Base-by-base conservation (phyloP, 2,888 invertebrate species). In the Octodonta nipae region DNA sequence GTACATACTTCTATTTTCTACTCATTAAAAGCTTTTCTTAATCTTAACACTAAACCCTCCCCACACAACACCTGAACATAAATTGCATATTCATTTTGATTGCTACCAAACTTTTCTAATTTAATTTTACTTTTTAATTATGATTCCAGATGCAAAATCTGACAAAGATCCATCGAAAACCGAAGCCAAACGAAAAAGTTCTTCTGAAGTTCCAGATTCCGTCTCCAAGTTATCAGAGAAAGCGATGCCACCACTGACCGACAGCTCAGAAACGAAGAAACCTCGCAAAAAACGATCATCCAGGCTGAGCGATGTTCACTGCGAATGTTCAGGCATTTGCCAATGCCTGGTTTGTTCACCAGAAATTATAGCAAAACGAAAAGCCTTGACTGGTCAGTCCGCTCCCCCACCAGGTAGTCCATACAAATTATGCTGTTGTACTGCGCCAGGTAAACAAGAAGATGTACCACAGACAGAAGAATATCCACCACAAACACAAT, bases 161-260 rank as follows among this genome's bases (percentile, higher is more conserved):
- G 26, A 27, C n/a, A 27, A 34, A 25, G 26, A 29, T 11, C 4
- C 15, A 11, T 26, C 26, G 10, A 31, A 36, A 20, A 33, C 34
- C 13, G 26, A 42, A 29, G 10, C 13, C 2, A 30, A 27, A 25
- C 24, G 35, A n/a, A 38, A 35, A 33, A 27, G 15, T 2, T 36
- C 42, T 2, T 41, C 36, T 2, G 48, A 48, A 35, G 48, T 46
- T 4, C 47, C 47, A 4, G 35, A 40, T 5, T 44, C 42, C 13
- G 45, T 44, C 5, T 46, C 42, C 3, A 32, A 46, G 26, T 27
- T 46, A 10, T 45, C 44, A 5, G 40, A 38, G 14, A 43, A 34
- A 28, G 35, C 15, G 1, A 29, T 25, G 2, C 17, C 33, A 2
- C 34, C 37, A 2, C 20, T 27, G 1, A 8, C 26, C 13, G 24